Percentiles rank a stretch among this genome's conserved stretches.
phyloP scores from a whole-genome alignment of 2,888 invertebrate species.

The Nebria brevicollis region DNA sequence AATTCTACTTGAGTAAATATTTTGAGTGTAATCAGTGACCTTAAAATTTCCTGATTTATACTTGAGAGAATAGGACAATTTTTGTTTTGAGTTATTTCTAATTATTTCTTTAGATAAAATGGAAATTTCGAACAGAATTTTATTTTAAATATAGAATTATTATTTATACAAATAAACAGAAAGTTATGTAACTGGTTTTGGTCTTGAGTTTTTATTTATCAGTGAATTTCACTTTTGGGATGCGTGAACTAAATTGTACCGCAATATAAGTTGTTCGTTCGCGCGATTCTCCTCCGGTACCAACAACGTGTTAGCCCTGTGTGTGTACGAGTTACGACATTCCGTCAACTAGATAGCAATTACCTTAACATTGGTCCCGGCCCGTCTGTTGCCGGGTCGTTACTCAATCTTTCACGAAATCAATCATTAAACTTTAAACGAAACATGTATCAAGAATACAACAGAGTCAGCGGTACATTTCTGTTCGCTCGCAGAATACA shows the following conservation, averaged over 20 bases:
- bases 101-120: too few relatives aligned
- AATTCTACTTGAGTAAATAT: too few relatives aligned
- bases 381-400: constrained; percentile 33
- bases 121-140: too few relatives aligned
- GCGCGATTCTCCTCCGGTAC: constrained; percentile 22
- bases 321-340: constrained; percentile 36
- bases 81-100: too few relatives aligned
- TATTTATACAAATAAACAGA: too few relatives aligned
- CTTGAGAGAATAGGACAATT: too few relatives aligned
- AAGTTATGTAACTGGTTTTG: not conserved
- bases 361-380: constrained; percentile 44
- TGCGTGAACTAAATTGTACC: constrained; percentile 8
- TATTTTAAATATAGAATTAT: too few relatives aligned
- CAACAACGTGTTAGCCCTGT: constrained; percentile 24
- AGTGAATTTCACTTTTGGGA: constrained; percentile 16
- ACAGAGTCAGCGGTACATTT: constrained; percentile 9
- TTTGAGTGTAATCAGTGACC: too few relatives aligned
- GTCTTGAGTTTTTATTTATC: constrained; percentile 3
- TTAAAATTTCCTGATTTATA: too few relatives aligned
- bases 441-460: constrained; percentile 45
- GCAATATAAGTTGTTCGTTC: constrained; percentile 22
- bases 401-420: constrained; percentile 46
- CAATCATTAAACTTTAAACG: constrained; percentile 47
- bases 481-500: constrained; percentile 25
- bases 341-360: constrained; percentile 47